Base-by-base conservation (phyloP, 2,888 invertebrate genomes). In the Melipona bicolor region DNA sequence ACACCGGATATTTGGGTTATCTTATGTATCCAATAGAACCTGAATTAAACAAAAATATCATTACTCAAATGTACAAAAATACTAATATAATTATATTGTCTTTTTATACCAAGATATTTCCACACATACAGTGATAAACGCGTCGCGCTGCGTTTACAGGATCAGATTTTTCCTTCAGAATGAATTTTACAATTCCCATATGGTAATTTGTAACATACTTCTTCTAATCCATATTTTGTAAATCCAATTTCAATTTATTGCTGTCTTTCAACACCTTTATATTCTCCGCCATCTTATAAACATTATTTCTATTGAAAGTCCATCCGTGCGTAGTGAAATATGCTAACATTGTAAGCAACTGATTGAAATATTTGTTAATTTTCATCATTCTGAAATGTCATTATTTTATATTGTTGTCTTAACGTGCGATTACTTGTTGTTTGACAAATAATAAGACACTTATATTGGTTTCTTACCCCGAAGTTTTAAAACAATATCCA, bases 321-420 rank as follows among this genome's bases (percentile, higher is more conserved):
- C 98, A 99, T 89, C 98, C 97, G 93, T 97, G 96, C 43, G 97
- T 96, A 0, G 98, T 97, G 93, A 98, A 99, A 93, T 97, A 98
- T 92, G 97, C 97, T 0, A 98, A 97, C 0, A 97, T 97, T 27
- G 96, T 96, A 0, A 97, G 96, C 0, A 98, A 97, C 92, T 96
- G 96, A 90, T 97, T 97, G 93, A 98, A 97, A 84, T 97, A 97
- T 76, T 96, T 96, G n/a, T 97, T 97, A 2, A 98, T 96, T 92
- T 97, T 97, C 94, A 98, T 96, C 97, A 98, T 98, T 87, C 98
- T 98, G 88, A 93, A 85, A 85, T 6, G 15, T 0, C 36, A n/a
- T 64, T 64, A 21, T 64, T 13, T 4, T 21, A 64, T 36, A 64
- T 4, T 13, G 21, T 59, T 19, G 24, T 36, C 6, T 5, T 36